A percentile compares a stretch with the other conserved stretches of the same genome.
Conservation (phyloP, 92 coral and sea anemone species). For the Anthopleura xanthogrammica region DNA sequence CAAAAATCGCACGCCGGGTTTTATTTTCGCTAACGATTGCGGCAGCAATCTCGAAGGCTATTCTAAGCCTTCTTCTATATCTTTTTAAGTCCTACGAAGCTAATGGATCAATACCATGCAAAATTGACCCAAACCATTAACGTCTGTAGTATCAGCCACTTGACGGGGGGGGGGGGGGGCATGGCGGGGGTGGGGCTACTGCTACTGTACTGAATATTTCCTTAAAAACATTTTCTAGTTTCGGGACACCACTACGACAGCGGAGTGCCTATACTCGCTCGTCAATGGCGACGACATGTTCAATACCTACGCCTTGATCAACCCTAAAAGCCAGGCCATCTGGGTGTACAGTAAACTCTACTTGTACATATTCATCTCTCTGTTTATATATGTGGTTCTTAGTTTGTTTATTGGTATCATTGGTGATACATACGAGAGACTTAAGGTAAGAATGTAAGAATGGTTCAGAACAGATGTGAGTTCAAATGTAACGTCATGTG, state of each 20-base stretch:
- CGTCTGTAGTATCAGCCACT: too few relatives aligned
- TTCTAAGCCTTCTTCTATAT: too few relatives aligned
- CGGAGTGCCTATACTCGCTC: constrained; percentile 88
- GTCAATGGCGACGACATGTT: constrained; percentile 95
- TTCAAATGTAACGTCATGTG: too few relatives aligned
- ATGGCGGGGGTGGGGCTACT: neutral
- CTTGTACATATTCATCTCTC: constrained; percentile 77
- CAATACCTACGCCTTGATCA: constrained; percentile 56
- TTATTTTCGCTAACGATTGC: too few relatives aligned
- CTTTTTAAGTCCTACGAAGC: too few relatives aligned
- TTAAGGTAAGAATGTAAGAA: constrained; percentile 53
- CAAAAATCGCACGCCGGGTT: too few relatives aligned
- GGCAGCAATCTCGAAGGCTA: too few relatives aligned
- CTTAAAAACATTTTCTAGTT: constrained; percentile 44
- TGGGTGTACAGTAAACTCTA: constrained; percentile 93
- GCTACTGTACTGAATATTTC: neutral
- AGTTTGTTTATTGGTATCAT: constrained; percentile 96
- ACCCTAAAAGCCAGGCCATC: constrained; percentile 31
- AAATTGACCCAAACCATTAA: too few relatives aligned
- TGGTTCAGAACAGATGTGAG: neutral
- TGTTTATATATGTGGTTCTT: constrained; percentile 91
- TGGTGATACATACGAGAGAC: constrained; percentile 88
- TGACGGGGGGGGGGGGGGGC: too few relatives aligned
- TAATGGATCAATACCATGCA: too few relatives aligned
- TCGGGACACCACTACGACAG: constrained; percentile 62